A percentile compares a stretch with the other conserved stretches of the same genome.
Evolutionary conservation across 1,140 invertebrate species (phyloP).

Genomic region (Heliconius nattereri): DNA sequence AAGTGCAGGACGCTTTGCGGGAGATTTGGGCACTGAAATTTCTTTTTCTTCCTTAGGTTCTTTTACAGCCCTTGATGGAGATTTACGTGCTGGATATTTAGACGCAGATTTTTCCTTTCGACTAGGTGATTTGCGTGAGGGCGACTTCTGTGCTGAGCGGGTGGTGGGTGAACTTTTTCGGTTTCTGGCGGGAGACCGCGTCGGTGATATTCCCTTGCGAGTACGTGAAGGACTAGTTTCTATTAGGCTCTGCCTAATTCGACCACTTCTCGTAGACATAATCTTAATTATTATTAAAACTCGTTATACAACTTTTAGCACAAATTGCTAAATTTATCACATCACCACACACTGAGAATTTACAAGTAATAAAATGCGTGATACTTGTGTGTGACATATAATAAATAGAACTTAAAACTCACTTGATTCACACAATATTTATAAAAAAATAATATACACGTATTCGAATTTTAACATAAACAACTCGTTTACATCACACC

Average conservation of each 20-base stretch:
- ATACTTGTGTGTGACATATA: background rate
- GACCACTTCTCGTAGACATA: slow-evolving; percentile 74
- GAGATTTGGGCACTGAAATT: slow-evolving; percentile 52
- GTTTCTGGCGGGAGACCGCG: slow-evolving; percentile 70
- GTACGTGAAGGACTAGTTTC: slow-evolving; percentile 61
- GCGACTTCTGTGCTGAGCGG: slow-evolving; percentile 58
- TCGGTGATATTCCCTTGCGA: slow-evolving; percentile 68
- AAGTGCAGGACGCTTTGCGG: slow-evolving; percentile 58
- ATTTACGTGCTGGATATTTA: slow-evolving; percentile 63
- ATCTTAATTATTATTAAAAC: slow-evolving; percentile 48
- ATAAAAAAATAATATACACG: background rate
- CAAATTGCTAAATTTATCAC: slow-evolving; percentile 63
- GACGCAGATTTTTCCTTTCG: slow-evolving; percentile 47
- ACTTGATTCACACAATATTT: slow-evolving; percentile 14
- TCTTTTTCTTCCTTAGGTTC: slow-evolving; percentile 46
- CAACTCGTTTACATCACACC: slow-evolving; percentile 22
- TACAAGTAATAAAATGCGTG: background rate
- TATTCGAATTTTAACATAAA: slow-evolving; percentile 17
- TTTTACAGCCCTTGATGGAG: slow-evolving; percentile 63
- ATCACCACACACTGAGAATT: slow-evolving; percentile 46
- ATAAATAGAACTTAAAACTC: background rate
- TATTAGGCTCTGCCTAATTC: slow-evolving; percentile 57
- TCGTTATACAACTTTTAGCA: slow-evolving; percentile 41
- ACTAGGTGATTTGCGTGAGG: slow-evolving; percentile 59
- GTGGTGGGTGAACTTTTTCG: slow-evolving; percentile 63